Conservation (phyloP, 2,888 invertebrate genomes). For the Trissolcus brochymenae region DNA sequence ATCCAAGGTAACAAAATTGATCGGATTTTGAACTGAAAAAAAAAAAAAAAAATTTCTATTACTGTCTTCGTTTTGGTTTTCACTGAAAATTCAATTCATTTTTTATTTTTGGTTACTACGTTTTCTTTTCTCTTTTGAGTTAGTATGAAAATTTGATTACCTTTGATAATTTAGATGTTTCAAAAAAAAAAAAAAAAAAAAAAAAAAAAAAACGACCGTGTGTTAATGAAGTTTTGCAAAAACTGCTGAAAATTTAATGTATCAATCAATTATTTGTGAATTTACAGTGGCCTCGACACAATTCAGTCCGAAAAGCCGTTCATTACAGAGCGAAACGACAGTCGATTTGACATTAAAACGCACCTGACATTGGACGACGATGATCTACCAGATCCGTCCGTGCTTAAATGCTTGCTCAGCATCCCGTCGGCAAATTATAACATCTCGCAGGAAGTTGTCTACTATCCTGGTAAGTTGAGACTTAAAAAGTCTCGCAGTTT, state of each 20-base stretch:
- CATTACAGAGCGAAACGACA: constrained; percentile 65
- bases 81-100: too few relatives aligned
- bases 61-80: too few relatives aligned
- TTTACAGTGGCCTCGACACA: constrained; percentile 62
- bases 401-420: constrained; percentile 70
- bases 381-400: constrained; percentile 66
- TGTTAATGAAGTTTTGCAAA: not conserved
- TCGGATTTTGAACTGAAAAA: too few relatives aligned
- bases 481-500: not conserved
- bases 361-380: constrained; percentile 69
- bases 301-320: constrained; percentile 63
- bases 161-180: not conserved
- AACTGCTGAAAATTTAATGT: not conserved
- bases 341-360: constrained; percentile 67
- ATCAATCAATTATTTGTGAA: not conserved
- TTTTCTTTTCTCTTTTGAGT: too few relatives aligned
- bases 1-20: too few relatives aligned
- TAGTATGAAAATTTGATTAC: not conserved
- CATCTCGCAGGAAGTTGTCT: constrained; percentile 67
- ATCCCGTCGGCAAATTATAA: constrained; percentile 71
- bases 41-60: too few relatives aligned
- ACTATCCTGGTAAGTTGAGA: constrained; percentile 70
- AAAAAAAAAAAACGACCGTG: too few relatives aligned
- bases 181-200: too few relatives aligned
- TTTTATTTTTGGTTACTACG: too few relatives aligned